Evolutionary conservation across 2,797 vertebrate genomes (phyloP), one percentile per base, ranked within the genome.

Genomic region (Rachycentron canadum): DNA sequence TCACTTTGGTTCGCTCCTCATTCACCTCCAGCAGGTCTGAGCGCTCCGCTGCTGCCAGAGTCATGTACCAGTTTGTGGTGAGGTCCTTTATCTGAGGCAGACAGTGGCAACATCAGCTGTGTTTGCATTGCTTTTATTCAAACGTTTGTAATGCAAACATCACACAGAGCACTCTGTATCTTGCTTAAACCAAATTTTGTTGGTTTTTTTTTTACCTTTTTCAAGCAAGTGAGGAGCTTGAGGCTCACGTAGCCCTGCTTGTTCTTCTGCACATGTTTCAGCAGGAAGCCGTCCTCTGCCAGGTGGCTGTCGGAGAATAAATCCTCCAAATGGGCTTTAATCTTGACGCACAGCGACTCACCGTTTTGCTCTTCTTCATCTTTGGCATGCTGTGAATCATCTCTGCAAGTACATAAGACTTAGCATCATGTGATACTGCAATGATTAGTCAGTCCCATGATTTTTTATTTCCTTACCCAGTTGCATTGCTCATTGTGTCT

Each of bases 11-110:
- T 55, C 93, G 88, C n/a, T 95, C 94, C 5, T 93, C 87, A 2
- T 95, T 96, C 80, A 97, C 91, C 74, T 96, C 94, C 84, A 97
- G 93, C 36, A 91, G 65, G 6, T 92, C 73, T 0, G 96, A 97
- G 81, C 78, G 86, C 30, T 38, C 87, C 4, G 96, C 94, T 34
- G 93, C 95, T 0, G 95, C 93, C 21, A 95, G 90, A 0, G 95
- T 96, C 80, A 93, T 80, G 57, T 82, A 77, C 96, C 96, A 96
- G 89, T 96, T 92, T 0, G 91, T 88, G 0, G 96, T 97, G 81
- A 97, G 91, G 81, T 91, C 92, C 65, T 94, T 96, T 83, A 97
- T 93, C 96, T 97, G 77, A 0, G 12, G 70, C 67, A 83, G 76
- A 87, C 67, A 88, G 34, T 23, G 58, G 40, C 47, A 72, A 67